A percentile compares a stretch with the other conserved stretches of the same genome.
Conservation (phyloP, 2,797 vertebrate genomes). For the Pagetopsis macropterus region DNA sequence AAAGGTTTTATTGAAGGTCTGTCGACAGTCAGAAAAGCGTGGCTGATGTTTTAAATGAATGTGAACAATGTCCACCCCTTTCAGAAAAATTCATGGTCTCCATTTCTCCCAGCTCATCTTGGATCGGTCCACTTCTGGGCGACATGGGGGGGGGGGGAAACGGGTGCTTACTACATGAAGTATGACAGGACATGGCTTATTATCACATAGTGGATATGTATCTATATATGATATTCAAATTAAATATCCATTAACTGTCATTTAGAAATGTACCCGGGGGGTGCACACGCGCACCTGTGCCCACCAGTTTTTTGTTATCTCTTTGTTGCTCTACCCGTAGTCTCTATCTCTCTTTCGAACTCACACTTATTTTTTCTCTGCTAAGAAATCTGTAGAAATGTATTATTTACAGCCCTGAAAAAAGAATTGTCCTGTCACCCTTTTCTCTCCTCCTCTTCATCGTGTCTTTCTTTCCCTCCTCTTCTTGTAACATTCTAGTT, state of each 20-base stretch:
- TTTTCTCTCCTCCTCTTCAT: constrained; percentile 76
- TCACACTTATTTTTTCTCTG: constrained; percentile 65
- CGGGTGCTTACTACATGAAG: constrained; percentile 63
- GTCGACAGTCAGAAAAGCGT: constrained; percentile 33
- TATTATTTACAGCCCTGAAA: constrained; percentile 89
- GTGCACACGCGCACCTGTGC: constrained; percentile 59
- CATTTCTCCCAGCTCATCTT: constrained; percentile 49
- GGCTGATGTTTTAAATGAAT: constrained; percentile 68
- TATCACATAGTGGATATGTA: constrained; percentile 78
- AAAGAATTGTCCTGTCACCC: constrained; percentile 73
- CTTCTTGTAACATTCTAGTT: constrained; percentile 87
- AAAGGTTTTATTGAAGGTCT: constrained; percentile 70
- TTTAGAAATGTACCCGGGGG: constrained; percentile 61
- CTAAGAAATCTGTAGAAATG: constrained; percentile 91
- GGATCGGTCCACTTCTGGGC: constrained; percentile 40
- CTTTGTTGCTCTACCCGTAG: constrained; percentile 70
- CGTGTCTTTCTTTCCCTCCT: constrained; percentile 75
- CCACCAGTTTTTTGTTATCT: constrained; percentile 65
- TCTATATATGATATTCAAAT: constrained; percentile 78
- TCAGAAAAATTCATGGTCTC: constrained; percentile 53
- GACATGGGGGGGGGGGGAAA: constrained; percentile 14
- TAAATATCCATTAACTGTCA: constrained; percentile 70
- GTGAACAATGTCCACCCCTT: constrained; percentile 64
- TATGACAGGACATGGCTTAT: constrained; percentile 70
- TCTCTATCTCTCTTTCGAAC: constrained; percentile 58